Base-by-base conservation (phyloP, 2,888 invertebrate genomes). In the Danaus chrysippus region DNA sequence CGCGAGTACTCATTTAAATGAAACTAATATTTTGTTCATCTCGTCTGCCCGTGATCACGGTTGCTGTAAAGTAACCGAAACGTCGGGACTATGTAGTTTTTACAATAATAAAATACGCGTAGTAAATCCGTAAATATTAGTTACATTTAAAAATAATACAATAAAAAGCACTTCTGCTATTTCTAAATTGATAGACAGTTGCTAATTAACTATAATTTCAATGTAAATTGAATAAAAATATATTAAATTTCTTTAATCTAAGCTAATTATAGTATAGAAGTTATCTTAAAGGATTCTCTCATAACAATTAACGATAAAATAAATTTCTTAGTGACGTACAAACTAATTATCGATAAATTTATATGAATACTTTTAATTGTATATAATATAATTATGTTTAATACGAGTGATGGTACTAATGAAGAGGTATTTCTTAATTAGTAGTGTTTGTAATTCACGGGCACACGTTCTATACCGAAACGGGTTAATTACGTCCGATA, bases 401-500 rank as follows among this genome's bases (percentile, higher is more conserved):
- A 34, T 34, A 5, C 8, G 8, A 34, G 23, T 87, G 87, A 88
- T 87, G 86, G 86, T 84, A 75, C 76, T 87, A 88, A 89, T 85
- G 86, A 88, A 83, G 84, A 86, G 87, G 84, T 85, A 87, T 88
- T 87, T 87, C 88, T 88, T 88, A 88, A 89, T 89, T 87, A 89
- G 86, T 84, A 79, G 82, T 86, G 83, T 87, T 85, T 82, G 79
- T 81, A 80, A 82, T 76, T 78, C 79, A 83, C 84, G 84, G 82
- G 83, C 83, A 82, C 79, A 84, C 76, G 81, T 83, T 83, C 81
- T 84, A 83, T 84, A 84, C 87, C 84, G 85, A 86, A 87, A 85
- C 87, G 84, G 83, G 82, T 81, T 88, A 88, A 89, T 88, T 88
- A 86, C 84, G 70, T 75, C 76, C 87, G 86, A 87, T 88, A 89